Evolutionary conservation across 1,140 invertebrate species (phyloP), one percentile per base, ranked within the genome.

Genomic region (Parapsyche elsis): DNA sequence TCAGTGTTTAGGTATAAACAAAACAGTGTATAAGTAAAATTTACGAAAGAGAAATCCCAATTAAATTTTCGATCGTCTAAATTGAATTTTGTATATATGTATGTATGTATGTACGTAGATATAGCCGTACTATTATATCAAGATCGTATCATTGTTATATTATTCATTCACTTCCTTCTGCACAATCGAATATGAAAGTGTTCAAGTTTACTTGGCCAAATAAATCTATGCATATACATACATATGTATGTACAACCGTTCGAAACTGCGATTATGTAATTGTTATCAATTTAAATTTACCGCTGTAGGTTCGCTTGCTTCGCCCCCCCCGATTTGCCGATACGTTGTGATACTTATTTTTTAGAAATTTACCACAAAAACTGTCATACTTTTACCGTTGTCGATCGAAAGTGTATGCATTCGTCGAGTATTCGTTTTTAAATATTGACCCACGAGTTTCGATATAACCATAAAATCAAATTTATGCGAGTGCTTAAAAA

Each of bases 301-400:
- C 49, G 49, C 49, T 12, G 12, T 53, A 5, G 49, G 16, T 53
- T 26, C 14, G 24, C 23, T 26, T 67, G 23, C 24, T 67, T n/a
- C n/a, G n/a, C n/a, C n/a, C n/a, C 24, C 24, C 12, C 26, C 23
- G 24, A 10, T 67, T 23, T 21, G 19, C 21, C 57, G 57, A 61
- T 61, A 61, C 16, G 57, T 61, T 19, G 57, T 19, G n/a, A 19
- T 61, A 61, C 57, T 61, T 67, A 26, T 26, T 67, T 67, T 67
- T 67, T 67, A 67, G 64, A 67, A 67, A 67, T 30, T 30, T 24
- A 67, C 9, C 64, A 23, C 64, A 67, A 67, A 67, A 67, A 67
- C 64, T 67, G 64, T 67, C 64, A 67, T 23, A 67, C 64, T 67
- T 67, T 67, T 67, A 67, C 64, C 24, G 64, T 12, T 10, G 49